phyloP scores from a whole-genome alignment of 2,113 vertebrate species.

The Pleuronectes platessa region DNA sequence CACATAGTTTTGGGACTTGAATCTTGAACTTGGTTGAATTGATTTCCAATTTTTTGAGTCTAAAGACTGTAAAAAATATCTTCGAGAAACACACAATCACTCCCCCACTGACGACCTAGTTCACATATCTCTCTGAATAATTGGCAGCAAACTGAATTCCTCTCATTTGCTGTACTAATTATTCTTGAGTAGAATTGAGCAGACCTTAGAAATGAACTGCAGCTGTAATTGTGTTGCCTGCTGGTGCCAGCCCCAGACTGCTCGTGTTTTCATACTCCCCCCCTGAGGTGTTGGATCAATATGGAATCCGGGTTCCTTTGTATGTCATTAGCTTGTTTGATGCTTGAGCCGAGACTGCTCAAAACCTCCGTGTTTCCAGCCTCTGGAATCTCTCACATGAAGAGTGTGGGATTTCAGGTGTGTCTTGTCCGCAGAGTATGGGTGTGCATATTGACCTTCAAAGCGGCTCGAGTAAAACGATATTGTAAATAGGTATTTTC shows the following conservation, averaged over 20 bases:
- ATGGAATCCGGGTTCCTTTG: slow-evolving; percentile 66
- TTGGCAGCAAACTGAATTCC: slow-evolving; percentile 38
- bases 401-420: slow-evolving; percentile 37
- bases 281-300: slow-evolving; percentile 74
- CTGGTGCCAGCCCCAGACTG: slow-evolving; percentile 35
- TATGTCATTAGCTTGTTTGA: slow-evolving; percentile 70
- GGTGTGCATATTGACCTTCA: slow-evolving; percentile 43
- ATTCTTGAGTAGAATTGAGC: slow-evolving; percentile 45
- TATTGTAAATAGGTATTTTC: slow-evolving; percentile 31
- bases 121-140: slow-evolving; percentile 28
- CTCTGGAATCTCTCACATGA: slow-evolving; percentile 37
- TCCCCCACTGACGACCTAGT: slow-evolving; percentile 22
- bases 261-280: slow-evolving; percentile 64
- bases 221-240: slow-evolving; percentile 61
- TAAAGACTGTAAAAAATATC: slow-evolving; percentile 25
- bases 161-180: slow-evolving; percentile 45
- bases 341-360: slow-evolving; percentile 46
- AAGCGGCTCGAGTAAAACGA: slow-evolving; percentile 21
- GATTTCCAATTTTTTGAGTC: slow-evolving; percentile 8
- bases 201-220: slow-evolving; percentile 61
- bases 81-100: slow-evolving; percentile 32
- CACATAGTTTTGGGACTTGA: slow-evolving; percentile 6
- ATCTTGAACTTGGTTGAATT: slow-evolving; percentile 1
- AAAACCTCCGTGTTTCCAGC: slow-evolving; percentile 37
- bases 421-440: slow-evolving; percentile 21